Base-by-base conservation (phyloP, 1,140 invertebrate genomes). In the Triops longicaudatus region DNA sequence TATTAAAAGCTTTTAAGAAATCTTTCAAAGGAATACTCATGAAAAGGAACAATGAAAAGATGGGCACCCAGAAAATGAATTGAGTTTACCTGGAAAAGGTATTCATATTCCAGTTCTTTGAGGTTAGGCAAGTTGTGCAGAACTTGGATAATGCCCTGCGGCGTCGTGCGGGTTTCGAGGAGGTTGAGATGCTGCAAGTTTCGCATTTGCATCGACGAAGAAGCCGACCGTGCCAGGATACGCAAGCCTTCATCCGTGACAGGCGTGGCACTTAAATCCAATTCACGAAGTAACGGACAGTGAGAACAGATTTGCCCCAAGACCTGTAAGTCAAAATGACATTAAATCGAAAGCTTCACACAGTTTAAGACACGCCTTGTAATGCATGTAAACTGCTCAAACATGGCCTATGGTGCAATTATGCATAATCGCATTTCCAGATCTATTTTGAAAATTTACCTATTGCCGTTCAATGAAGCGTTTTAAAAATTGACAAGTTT, bases 21-120 rank as follows among this genome's bases (percentile, higher is more conserved):
- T n/a, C n/a, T n/a, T n/a, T n/a, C n/a, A n/a, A n/a, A n/a, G n/a
- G n/a, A n/a, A n/a, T n/a, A n/a, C n/a, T n/a, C n/a, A n/a, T n/a
- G n/a, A n/a, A n/a, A n/a, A n/a, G n/a, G n/a, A n/a, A n/a, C n/a
- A n/a, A n/a, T n/a, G n/a, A n/a, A n/a, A n/a, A n/a, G n/a, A n/a
- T n/a, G n/a, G n/a, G n/a, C n/a, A n/a, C n/a, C n/a, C n/a, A n/a
- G n/a, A 37, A 37, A 37, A 2, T 2, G 7, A 37, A 37, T 37
- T 37, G 31, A 37, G 2, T 37, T 79, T 1, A 80, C 80, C 80
- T 81, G 41, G 12, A 82, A 83, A 50, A 83, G 82, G 73, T 81
- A 80, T 17, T 83, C 82, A 74, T 80, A 83, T 72, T 83, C 83
- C 76, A 83, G 82, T 26, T 83, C 81, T 28, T 77, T 73, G 5